A percentile compares a stretch with the other conserved stretches of the same genome.
Conservation (phyloP, 2,888 invertebrate genomes). For the Lomographa bimaculata region DNA sequence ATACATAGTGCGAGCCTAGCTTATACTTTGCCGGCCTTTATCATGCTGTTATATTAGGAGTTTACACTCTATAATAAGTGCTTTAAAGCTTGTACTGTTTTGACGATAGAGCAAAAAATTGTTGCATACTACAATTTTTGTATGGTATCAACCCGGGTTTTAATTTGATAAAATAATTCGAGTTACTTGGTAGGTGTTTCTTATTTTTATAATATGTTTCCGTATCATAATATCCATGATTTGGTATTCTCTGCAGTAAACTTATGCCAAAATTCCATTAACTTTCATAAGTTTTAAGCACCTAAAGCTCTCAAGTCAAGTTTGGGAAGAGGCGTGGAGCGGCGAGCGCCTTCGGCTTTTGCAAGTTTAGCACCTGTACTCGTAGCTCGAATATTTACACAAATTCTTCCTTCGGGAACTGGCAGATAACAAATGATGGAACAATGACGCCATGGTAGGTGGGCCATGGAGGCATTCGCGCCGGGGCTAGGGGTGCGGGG, state of each 20-base stretch:
- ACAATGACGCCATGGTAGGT: slow-evolving; percentile 61
- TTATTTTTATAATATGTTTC: too few species aligned
- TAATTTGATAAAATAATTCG: too few species aligned
- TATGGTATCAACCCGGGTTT: too few species aligned
- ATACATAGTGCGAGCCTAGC: too few species aligned
- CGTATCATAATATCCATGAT: slow-evolving; percentile 22
- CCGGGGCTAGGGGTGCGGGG: slow-evolving; percentile 56
- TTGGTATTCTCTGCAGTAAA: slow-evolving; percentile 31
- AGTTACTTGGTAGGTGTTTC: too few species aligned
- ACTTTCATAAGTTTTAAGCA: slow-evolving; percentile 32
- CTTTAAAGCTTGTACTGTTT: too few species aligned
- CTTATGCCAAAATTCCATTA: slow-evolving; percentile 33
- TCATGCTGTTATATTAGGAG: too few species aligned
- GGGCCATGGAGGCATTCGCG: slow-evolving; percentile 45
- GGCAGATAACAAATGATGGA: slow-evolving; percentile 65
- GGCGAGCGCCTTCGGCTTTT: slow-evolving; percentile 11
- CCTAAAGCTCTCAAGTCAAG: slow-evolving; percentile 28
- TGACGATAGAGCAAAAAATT: too few species aligned
- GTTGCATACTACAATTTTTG: too few species aligned
- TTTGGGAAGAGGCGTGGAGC: slow-evolving; percentile 13
- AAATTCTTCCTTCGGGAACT: slow-evolving; percentile 51
- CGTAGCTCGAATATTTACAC: slow-evolving; percentile 12
- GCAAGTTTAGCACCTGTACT: slow-evolving; percentile 31
- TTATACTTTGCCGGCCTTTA: too few species aligned
- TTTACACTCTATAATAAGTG: too few species aligned